Base-by-base conservation (phyloP, 2,888 invertebrate genomes). In the Chymomyza amoena region DNA sequence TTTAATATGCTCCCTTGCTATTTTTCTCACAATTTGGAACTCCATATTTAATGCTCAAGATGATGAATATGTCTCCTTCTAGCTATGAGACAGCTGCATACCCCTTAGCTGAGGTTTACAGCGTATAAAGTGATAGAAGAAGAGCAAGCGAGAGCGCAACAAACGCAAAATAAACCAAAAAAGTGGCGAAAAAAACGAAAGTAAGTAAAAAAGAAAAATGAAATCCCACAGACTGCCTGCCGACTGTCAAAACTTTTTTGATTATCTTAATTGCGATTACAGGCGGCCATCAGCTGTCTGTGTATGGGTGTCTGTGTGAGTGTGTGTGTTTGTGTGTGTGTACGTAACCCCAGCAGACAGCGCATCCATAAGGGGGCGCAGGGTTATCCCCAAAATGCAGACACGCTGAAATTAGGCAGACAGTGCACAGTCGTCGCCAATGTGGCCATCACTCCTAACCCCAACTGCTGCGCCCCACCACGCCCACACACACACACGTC, bases 241-340 rank as follows among this genome's bases (percentile, higher is more conserved):
- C 76, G 72, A 72, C 74, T 86, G 88, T 87, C 85, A 84, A 85
- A 85, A 85, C 86, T 85, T 85, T 85, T 85, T 87, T 85, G 85
- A 85, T 85, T 85, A 85, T 85, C 85, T 85, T 85, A 87, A 85
- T 85, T 85, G 85, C 84, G 87, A 85, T 87, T 85, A 82, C 56
- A 54, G 54, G 16, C 54, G n/a, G 54, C 54, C 20, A 54, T 54
- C 54, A 16, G 20, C 54, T 45, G 39, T 13, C 32, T 32, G 7
- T 32, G 32, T 25, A 25, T 25, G 25, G 25, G 25, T 25, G 25
- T 36, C 7, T 36, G 9, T 36, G 36, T 6, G 36, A 7, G 36
- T 36, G 9, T 6, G 36, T 36, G 36, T 36, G 9, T 6, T 6
- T 36, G 36, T 36, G 6, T 9, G 36, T 84, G 84, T 80, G 81